Evolutionary conservation across 92 coral and sea anemone genomes (phyloP), one percentile per base, ranked within the genome.

Genomic region (Paramuricea clavata): DNA sequence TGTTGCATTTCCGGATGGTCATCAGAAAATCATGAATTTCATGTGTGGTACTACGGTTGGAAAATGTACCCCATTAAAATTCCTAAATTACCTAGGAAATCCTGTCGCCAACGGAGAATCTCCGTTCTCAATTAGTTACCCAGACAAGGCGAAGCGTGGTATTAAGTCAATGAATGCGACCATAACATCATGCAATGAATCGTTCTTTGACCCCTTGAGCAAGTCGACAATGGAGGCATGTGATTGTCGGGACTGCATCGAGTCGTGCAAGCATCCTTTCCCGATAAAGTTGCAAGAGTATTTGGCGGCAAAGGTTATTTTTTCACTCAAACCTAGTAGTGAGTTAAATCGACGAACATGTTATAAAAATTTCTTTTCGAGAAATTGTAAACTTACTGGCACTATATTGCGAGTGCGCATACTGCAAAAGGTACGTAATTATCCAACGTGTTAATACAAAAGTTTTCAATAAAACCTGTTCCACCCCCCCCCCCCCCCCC

Each of bases 41-140:
- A 34, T 96, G 2, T 96, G 99, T 81, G 99, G 98, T 4, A 84
- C 73, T 12, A 52, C 97, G 11, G 99, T 93, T 0, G 98, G 83
- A 25, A 88, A 88, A 12, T 96, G 99, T 23, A 85, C 60, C 22
- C 91, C 99, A 2, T 73, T 91, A 47, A 77, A 44, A 47, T 79
- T 96, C 23, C 78, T 96, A 13, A n/a, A 21, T 0, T 94, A 74
- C 65, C 85, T 96, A 95, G 99, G 99, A 23, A 87, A 78, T 57
- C 81, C 95, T 0, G 5, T 6, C 9, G 3, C 26, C 12, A 93
- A 94, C 82, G 94, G 93, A 1, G 52, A 50, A 5, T 88, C 98
- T 2, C 97, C 99, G 0, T 94, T 94, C 50, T 60, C 7, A 6
- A 81, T 94, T 21, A 0, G 21, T 0, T 96, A 89, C 75, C 96